Percentiles rank a stretch among this genome's conserved stretches.
Evolutionary conservation across 2,113 vertebrate species (phyloP).

Genomic region (western clawed frog (Xenopus tropicalis)): DNA sequence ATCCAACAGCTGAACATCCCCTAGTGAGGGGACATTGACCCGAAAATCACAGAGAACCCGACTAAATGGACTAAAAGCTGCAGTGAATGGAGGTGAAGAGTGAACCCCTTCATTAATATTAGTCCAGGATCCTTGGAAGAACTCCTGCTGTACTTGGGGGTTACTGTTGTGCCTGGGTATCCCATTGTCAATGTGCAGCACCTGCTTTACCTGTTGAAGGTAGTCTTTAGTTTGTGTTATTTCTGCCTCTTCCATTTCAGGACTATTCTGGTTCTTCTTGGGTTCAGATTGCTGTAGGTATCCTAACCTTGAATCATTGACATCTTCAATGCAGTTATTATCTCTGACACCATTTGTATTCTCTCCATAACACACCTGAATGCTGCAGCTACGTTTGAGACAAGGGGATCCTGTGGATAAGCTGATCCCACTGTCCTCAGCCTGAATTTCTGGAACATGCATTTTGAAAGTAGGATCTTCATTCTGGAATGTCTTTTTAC

Average conservation of each 20-base stretch:
- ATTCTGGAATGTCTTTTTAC: neutral
- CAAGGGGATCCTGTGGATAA: slow-evolving; percentile 25
- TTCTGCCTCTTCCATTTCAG: neutral
- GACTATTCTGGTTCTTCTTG: neutral
- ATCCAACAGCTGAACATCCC: slow-evolving; percentile 29
- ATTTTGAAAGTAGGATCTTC: neutral
- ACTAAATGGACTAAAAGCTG: slow-evolving; percentile 28
- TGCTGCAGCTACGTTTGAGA: slow-evolving; percentile 8
- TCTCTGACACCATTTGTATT: neutral
- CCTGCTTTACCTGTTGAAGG: neutral
- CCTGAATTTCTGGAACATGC: neutral
- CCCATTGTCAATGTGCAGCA: neutral
- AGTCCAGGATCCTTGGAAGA: slow-evolving; percentile 25
- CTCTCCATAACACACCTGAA: neutral
- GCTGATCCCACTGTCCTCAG: slow-evolving; percentile 36
- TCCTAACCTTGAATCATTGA: neutral
- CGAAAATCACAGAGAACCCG: slow-evolving; percentile 18
- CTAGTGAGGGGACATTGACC: slow-evolving; percentile 10
- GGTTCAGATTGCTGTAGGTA: slow-evolving; percentile 14
- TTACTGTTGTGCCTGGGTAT: too few relatives aligned
- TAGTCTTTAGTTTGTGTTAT: slow-evolving; percentile 5
- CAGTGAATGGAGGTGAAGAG: neutral
- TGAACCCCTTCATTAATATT: neutral
- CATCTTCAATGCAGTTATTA: neutral
- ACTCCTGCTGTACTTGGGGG: neutral